Percentiles rank a stretch among this genome's conserved stretches.
Evolutionary conservation across 2,113 vertebrate genomes (phyloP).

Genomic region (Anser cygnoides): DNA sequence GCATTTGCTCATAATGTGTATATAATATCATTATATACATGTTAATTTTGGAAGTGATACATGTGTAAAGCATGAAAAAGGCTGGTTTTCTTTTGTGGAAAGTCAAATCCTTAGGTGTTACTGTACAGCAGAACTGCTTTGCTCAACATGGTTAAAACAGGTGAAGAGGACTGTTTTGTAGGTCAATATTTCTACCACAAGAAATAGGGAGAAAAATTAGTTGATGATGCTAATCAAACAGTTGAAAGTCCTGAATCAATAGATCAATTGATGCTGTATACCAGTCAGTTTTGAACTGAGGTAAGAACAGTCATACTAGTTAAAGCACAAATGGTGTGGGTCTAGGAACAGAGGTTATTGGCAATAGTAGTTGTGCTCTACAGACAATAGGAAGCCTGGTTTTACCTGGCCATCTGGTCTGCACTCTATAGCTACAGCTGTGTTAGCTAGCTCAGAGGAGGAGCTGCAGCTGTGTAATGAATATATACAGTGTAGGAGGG

Average conservation of each 20-base stretch:
- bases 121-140: not conserved
- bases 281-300: not conserved
- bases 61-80: not conserved
- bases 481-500: not conserved
- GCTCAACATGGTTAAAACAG: not conserved
- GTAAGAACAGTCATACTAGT: not conserved
- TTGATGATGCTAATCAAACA: not conserved
- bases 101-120: not conserved
- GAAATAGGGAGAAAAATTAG: not conserved
- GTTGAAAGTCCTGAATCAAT: not conserved
- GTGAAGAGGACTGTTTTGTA: not conserved
- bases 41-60: not conserved
- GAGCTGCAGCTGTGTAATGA: constrained; percentile 55
- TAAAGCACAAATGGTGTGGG: not conserved
- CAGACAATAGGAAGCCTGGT: constrained; percentile 39
- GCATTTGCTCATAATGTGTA: not conserved
- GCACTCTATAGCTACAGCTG: constrained; percentile 54
- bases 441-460: constrained; percentile 36
- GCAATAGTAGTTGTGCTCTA: not conserved
- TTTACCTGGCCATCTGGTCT: constrained; percentile 51
- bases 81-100: not conserved
- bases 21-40: not conserved
- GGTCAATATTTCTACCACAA: not conserved
- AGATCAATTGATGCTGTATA: not conserved
- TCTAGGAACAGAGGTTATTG: not conserved